Percentiles rank a stretch among this genome's conserved stretches.
Evolutionary conservation across 2,797 vertebrate genomes (phyloP).

Genomic region (Diglossa cyanea): DNA sequence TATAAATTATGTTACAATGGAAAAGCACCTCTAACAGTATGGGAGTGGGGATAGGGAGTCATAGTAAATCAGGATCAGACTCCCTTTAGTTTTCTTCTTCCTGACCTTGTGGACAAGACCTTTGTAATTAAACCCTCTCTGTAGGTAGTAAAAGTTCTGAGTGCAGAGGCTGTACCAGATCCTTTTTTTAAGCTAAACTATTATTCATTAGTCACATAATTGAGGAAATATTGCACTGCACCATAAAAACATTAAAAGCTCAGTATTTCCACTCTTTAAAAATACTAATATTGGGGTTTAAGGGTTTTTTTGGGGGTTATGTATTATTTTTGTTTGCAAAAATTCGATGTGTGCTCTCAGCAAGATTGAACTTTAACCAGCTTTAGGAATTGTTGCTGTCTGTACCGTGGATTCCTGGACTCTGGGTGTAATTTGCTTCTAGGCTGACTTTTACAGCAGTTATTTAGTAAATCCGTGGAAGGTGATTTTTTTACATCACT

Average conservation of each 20-base stretch:
- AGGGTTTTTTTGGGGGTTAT: fast-evolving
- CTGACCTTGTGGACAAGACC: not conserved
- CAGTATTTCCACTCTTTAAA: not conserved
- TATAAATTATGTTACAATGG: not conserved
- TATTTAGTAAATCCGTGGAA: not conserved
- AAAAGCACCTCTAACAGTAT: not conserved
- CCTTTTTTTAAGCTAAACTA: not conserved
- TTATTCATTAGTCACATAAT: not conserved
- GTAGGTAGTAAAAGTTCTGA: not conserved
- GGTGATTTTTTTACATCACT: constrained; percentile 19
- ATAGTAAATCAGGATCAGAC: not conserved
- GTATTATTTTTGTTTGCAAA: not conserved
- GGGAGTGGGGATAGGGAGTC: not conserved
- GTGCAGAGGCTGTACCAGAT: not conserved
- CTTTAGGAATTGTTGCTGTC: not conserved
- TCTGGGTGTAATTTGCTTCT: constrained; percentile 4
- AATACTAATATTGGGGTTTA: not conserved
- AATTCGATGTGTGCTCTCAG: not conserved
- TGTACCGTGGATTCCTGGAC: not conserved
- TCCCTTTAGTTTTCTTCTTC: not conserved
- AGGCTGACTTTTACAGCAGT: not conserved
- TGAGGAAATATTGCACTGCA: not conserved
- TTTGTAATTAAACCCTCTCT: not conserved
- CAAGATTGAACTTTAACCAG: not conserved
- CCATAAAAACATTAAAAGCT: not conserved